Evolutionary conservation across 2,888 invertebrate species (phyloP).

Genomic region (Tachina lurida): DNA sequence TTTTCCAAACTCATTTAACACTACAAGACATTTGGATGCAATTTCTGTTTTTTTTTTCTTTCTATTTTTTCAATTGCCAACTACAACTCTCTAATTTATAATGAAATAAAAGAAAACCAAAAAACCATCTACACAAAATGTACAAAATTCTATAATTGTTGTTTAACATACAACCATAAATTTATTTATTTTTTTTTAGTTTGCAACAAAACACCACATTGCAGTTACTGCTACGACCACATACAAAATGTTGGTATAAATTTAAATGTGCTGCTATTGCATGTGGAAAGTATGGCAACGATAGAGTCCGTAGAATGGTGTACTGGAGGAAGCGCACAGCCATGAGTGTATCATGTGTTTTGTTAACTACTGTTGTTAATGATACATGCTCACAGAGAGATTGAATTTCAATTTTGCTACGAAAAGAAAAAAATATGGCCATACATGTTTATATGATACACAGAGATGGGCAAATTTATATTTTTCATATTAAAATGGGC

Average conservation of each 20-base stretch:
- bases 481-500: background rate
- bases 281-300: background rate
- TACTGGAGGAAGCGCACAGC: background rate
- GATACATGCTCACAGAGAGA: conserved; percentile 56
- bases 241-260: conserved; percentile 30
- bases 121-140: conserved; percentile 28
- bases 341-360: conserved; percentile 57
- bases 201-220: conserved; percentile 44
- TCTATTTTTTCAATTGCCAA: background rate
- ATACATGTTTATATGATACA: background rate
- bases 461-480: conserved; percentile 22
- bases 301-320: background rate
- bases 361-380: conserved; percentile 59
- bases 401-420: conserved; percentile 54
- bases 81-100: conserved; percentile 33
- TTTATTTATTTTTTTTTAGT: background rate
- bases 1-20: background rate
- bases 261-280: conserved; percentile 23
- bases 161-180: conserved; percentile 47
- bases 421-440: background rate
- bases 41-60: background rate
- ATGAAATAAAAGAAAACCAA: conserved; percentile 27
- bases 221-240: conserved; percentile 23
- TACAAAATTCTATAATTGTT: conserved; percentile 33
- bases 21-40: background rate